Percentiles rank a stretch among this genome's conserved stretches.
Conservation (phyloP, 1,140 invertebrate species). For the Gerris buenoi region DNA sequence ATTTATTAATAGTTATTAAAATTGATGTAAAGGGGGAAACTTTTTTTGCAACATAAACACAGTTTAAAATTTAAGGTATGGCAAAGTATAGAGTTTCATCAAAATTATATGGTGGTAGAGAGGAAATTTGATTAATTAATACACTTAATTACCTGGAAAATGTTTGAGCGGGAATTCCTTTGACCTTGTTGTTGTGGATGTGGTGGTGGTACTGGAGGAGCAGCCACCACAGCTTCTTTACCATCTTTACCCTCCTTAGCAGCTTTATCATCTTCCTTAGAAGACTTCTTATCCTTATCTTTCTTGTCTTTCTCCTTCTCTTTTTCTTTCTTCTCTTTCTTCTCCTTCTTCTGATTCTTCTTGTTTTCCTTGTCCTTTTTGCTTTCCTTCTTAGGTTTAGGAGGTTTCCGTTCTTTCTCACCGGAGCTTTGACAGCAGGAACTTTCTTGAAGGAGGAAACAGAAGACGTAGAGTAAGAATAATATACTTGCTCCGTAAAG, state of each 20-base stretch:
- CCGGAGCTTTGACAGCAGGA: slow-evolving; percentile 55
- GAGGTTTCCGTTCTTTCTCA: slow-evolving; percentile 49
- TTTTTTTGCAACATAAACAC: too few relatives aligned
- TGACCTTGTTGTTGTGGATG: slow-evolving; percentile 15
- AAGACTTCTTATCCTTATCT: slow-evolving; percentile 15
- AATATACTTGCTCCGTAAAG: slow-evolving; percentile 87
- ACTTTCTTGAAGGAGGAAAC: slow-evolving; percentile 85
- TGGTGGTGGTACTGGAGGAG: slow-evolving; percentile 10
- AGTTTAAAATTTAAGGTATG: too few relatives aligned
- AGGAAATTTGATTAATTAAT: too few relatives aligned
- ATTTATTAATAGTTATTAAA: too few relatives aligned
- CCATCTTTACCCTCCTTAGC: background rate
- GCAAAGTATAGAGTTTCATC: too few relatives aligned
- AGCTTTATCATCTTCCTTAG: slow-evolving; percentile 10
- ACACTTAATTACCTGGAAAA: slow-evolving; percentile 25
- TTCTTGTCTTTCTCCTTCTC: slow-evolving; percentile 20
- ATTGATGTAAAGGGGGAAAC: too few relatives aligned
- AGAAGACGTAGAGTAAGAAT: slow-evolving; percentile 91
- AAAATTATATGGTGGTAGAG: too few relatives aligned
- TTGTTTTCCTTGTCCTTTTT: slow-evolving; percentile 35
- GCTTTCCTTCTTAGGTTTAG: slow-evolving; percentile 43
- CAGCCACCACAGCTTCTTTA: slow-evolving; percentile 1
- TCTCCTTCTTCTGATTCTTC: slow-evolving; percentile 26
- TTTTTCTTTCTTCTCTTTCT: slow-evolving; percentile 21
- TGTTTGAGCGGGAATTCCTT: slow-evolving; percentile 18